Evolutionary conservation across 2,797 vertebrate genomes (phyloP).

Genomic region (Brachyrhaphis roseni): DNA sequence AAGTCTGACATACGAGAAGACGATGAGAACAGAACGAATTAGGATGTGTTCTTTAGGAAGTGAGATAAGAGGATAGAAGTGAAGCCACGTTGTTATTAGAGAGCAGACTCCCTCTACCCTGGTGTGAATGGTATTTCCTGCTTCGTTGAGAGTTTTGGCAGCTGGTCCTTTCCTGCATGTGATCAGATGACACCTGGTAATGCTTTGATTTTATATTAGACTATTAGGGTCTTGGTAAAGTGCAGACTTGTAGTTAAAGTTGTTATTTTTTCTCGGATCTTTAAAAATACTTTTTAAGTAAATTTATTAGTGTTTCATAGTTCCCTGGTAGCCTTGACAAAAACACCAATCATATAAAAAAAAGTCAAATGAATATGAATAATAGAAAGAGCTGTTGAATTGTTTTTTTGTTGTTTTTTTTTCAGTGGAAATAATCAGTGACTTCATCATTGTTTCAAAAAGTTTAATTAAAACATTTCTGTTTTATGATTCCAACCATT

Average conservation of each 20-base stretch:
- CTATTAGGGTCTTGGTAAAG: not conserved
- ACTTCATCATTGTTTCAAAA: not conserved
- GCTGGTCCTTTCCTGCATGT: slow-evolving; percentile 1
- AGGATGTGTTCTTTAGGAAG: not conserved
- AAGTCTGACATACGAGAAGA: not conserved
- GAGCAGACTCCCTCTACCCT: not conserved
- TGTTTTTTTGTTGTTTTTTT: not conserved
- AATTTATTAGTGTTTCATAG: not conserved
- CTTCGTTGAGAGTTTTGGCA: slow-evolving; percentile 3
- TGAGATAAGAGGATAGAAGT: slow-evolving; percentile 1
- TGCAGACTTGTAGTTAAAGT: not conserved
- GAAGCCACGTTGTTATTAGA: slow-evolving; percentile 4
- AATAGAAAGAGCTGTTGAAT: not conserved
- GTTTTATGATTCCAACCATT: not conserved
- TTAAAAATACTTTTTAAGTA: not conserved
- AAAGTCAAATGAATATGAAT: not conserved
- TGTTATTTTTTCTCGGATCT: not conserved
- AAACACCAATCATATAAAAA: not conserved
- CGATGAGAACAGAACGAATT: not conserved
- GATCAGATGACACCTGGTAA: not conserved
- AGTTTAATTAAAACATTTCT: not conserved
- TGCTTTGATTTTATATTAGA: not conserved
- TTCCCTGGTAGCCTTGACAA: not conserved
- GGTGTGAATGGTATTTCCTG: slow-evolving; percentile 3
- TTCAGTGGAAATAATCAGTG: not conserved